phyloP scores from a whole-genome alignment of 2,797 vertebrate genomes.

The Potorous gilbertii region DNA sequence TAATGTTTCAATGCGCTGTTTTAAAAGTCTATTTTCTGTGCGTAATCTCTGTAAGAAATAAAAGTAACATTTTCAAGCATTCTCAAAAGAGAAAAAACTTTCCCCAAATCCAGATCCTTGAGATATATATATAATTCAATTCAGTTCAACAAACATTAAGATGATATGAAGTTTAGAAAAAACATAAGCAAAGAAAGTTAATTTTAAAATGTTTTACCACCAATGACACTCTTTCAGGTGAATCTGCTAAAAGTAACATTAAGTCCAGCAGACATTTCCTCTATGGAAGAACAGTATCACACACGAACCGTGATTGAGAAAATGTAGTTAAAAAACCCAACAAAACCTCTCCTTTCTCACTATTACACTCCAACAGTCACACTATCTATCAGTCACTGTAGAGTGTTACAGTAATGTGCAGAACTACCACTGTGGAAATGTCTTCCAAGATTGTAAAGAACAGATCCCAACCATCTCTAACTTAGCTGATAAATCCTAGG shows the following conservation, averaged over 20 bases:
- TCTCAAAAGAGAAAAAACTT: slow-evolving; percentile 21
- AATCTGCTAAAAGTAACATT: neutral
- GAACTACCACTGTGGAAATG: neutral
- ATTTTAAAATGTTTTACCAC: neutral
- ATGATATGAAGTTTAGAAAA: neutral
- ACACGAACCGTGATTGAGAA: neutral
- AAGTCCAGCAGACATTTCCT: neutral
- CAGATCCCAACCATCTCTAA: neutral
- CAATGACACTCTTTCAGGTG: neutral
- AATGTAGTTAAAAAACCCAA: neutral
- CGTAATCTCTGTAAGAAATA: slow-evolving; percentile 92
- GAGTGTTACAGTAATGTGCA: neutral
- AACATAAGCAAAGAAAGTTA: neutral
- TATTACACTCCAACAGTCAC: neutral
- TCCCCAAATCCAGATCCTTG: slow-evolving; percentile 35
- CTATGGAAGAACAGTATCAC: neutral
- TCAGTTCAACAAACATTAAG: neutral
- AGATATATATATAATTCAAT: neutral
- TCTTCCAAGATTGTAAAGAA: neutral
- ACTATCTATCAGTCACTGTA: neutral
- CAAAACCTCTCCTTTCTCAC: neutral
- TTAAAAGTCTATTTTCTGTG: slow-evolving; percentile 97
- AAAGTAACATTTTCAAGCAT: slow-evolving; percentile 69
- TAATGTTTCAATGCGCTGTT: slow-evolving; percentile 98
- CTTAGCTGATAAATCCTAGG: neutral